Conservation (phyloP, 2,113 vertebrate species). For the Meleagris gallopavo region DNA sequence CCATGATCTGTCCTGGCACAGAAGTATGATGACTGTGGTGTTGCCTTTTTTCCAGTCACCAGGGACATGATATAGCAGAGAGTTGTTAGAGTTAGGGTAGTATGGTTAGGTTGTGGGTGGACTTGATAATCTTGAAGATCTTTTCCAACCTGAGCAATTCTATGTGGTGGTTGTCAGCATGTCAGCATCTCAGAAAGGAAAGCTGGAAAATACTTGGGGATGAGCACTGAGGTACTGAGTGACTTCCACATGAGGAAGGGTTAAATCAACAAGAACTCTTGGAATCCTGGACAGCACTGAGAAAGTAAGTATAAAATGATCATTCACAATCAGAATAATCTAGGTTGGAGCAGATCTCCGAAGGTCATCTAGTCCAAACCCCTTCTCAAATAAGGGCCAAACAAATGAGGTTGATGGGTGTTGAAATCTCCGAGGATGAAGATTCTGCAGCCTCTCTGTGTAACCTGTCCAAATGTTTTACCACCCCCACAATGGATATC, state of each 20-base stretch:
- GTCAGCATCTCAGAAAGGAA: not conserved
- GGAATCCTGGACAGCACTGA: not conserved
- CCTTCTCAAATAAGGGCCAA: not conserved
- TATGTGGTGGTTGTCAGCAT: not conserved
- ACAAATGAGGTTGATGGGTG: not conserved
- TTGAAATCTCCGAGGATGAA: not conserved
- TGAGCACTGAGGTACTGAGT: not conserved
- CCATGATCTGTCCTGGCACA: too few relatives aligned
- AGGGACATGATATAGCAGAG: too few relatives aligned
- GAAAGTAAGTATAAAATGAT: not conserved
- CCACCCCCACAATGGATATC: not conserved
- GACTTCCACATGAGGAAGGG: not conserved
- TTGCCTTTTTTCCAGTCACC: too few relatives aligned
- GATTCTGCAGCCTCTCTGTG: rapidly evolving
- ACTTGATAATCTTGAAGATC: too few relatives aligned
- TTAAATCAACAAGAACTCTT: not conserved
- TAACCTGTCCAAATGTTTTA: rapidly evolving
- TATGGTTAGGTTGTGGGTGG: too few relatives aligned
- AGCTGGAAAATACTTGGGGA: not conserved
- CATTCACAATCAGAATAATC: not conserved
- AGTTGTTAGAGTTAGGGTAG: too few relatives aligned
- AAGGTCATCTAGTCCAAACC: not conserved
- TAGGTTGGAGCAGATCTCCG: not conserved
- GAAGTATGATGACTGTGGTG: too few relatives aligned
- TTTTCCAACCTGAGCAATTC: too few relatives aligned